Base-by-base conservation (phyloP, 1,140 invertebrate species). In the Ceratitis capitata region DNA sequence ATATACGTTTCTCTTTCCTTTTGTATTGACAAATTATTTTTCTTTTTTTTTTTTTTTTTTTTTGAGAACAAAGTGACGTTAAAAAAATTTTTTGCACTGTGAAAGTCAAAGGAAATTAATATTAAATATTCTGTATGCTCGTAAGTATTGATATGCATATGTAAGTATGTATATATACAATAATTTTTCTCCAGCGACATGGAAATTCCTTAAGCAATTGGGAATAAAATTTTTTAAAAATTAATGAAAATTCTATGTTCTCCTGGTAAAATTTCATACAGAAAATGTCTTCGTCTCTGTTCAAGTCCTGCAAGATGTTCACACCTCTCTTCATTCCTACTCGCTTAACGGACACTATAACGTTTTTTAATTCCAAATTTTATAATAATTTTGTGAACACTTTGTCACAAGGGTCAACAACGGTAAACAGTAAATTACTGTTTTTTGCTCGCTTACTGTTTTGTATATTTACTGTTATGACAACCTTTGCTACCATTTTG, bases 401-500 rank as follows among this genome's bases (percentile, higher is more conserved):
- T 45, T 78, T 78, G 19, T n/a, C n/a, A 78, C 69, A 19, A 35
- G 32, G 69, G 39, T 78, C 69, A 78, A 78, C 61, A 78, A 26
- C 39, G 32, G 10, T 9, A 26, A 61, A 61, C n/a, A 9, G 4
- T 61, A 69, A 35, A 69, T 35, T 32, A 32, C n/a, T 9, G 69
- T 26, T 10, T 19, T 45, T 35, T n/a, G 3, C 16, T 45, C 32
- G 1, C 14, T 32, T 23, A 7, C 32, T 7, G 39, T n/a, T 56
- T n/a, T 19, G 4, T 35, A 35, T 78, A 19, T 78, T 78, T 45
- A 78, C 39, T 47, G 42, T 78, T 78, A 78, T 78, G 69, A 45
- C 69, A 78, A 78, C 69, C 69, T 78, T 78, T 45, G 82, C 42
- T 32, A 47, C 12, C 47, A 83, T 29, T 53, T 32, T 83, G 82